Evolutionary conservation across 2,797 vertebrate genomes (phyloP).

Genomic region (Lates japonicus): DNA sequence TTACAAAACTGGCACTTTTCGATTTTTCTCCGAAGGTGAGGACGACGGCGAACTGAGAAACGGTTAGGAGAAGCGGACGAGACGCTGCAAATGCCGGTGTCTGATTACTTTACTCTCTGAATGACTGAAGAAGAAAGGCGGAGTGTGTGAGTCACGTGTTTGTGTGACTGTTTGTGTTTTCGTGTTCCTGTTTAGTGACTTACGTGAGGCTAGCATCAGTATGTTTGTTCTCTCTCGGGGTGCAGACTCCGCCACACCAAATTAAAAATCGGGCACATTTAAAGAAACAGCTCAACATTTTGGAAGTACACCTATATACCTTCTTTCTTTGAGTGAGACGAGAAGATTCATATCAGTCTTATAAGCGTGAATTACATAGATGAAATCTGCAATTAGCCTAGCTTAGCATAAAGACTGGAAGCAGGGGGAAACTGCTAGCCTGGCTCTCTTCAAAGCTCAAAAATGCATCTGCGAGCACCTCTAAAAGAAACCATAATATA

Average conservation of each 20-base stretch:
- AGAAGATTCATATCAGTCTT: not conserved
- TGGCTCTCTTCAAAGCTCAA: not conserved
- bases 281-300: not conserved
- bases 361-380: not conserved
- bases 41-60: constrained; percentile 40
- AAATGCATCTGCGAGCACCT: not conserved
- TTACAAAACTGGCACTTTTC: constrained; percentile 78
- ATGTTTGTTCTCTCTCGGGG: constrained; percentile 19
- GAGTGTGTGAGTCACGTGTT: constrained; percentile 39
- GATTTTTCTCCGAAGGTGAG: constrained; percentile 50
- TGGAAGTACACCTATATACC: not conserved
- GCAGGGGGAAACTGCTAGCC: not conserved
- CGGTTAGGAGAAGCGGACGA: constrained; percentile 8
- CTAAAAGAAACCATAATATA: not conserved
- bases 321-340: not conserved
- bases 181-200: constrained; percentile 54
- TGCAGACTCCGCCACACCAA: constrained; percentile 25
- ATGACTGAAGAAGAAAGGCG: constrained; percentile 55
- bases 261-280: constrained; percentile 10
- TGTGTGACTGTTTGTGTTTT: constrained; percentile 44
- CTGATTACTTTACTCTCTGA: constrained; percentile 58
- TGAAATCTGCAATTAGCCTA: not conserved
- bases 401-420: constrained; percentile 16
- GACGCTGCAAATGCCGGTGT: constrained; percentile 53
- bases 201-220: constrained; percentile 34